Evolutionary conservation across 2,113 vertebrate species (phyloP).

Genomic region (Okapia johnstoni): DNA sequence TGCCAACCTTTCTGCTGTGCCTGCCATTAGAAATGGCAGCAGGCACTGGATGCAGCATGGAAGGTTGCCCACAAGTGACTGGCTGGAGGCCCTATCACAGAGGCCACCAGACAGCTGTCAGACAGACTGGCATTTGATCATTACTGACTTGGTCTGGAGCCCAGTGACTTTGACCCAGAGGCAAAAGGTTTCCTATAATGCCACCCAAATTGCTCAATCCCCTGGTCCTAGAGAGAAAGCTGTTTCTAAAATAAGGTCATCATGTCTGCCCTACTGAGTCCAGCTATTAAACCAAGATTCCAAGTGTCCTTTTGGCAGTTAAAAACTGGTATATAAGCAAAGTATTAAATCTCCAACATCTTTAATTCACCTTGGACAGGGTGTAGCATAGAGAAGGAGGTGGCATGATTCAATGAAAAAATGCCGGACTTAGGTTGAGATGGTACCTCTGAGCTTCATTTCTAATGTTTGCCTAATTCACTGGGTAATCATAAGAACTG

Average conservation of each 20-base stretch:
- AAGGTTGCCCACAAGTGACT: constrained; percentile 35
- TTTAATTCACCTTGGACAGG: neutral
- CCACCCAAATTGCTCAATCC: neutral
- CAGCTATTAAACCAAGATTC: neutral
- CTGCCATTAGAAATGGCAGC: constrained; percentile 47
- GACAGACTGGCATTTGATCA: constrained; percentile 50
- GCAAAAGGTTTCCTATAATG: constrained; percentile 32
- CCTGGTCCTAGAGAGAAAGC: neutral
- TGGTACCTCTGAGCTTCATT: neutral
- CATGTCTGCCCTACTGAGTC: neutral
- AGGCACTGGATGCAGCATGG: neutral
- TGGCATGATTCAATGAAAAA: neutral
- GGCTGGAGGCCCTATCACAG: constrained; percentile 35
- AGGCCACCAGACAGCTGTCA: constrained; percentile 63
- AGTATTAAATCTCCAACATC: neutral
- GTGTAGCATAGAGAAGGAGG: neutral
- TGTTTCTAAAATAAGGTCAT: constrained; percentile 2
- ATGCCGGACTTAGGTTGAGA: neutral
- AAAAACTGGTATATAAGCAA: neutral
- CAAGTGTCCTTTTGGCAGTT: neutral
- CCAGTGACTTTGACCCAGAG: constrained; percentile 45
- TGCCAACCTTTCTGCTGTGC: constrained; percentile 9
- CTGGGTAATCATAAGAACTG: neutral
- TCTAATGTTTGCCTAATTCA: neutral
- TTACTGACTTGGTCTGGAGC: constrained; percentile 44